phyloP scores from a whole-genome alignment of 2,113 vertebrate species.

The Dipodomys merriami region DNA sequence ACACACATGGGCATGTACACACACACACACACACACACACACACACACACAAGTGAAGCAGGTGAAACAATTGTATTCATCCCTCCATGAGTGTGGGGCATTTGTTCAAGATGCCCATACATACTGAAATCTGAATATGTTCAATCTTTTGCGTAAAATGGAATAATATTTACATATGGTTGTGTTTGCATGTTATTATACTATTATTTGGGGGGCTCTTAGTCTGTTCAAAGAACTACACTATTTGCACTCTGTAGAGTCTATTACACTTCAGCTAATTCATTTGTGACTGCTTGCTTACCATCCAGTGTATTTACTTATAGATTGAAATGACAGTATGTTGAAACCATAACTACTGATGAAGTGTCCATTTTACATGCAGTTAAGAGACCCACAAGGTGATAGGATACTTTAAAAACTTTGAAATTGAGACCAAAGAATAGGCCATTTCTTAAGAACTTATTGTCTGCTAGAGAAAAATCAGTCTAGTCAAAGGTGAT shows the following conservation, averaged over 20 bases:
- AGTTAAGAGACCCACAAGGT: background rate
- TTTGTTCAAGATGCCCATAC: background rate
- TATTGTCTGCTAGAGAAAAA: background rate
- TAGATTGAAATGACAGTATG: background rate
- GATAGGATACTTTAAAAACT: background rate
- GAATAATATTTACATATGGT: background rate
- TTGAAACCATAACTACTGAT: background rate
- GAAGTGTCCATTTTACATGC: background rate
- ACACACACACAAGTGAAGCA: background rate
- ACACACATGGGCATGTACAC: background rate
- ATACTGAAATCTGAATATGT: background rate
- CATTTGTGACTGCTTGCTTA: no score
- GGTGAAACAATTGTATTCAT: background rate
- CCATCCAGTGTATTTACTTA: no score
- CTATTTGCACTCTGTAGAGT: no score
- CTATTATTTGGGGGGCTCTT: no score
- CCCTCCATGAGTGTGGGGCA: no score
- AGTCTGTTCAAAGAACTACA: background rate
- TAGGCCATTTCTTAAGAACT: background rate
- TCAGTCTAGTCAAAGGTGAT: background rate
- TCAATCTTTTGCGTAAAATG: background rate
- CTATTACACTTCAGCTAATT: no score
- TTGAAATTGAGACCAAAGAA: background rate
- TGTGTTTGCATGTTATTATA: background rate
- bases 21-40: background rate